These are phyloP conservation scores for Sebastes nivosus DNA, from an alignment of 2,797 vertebrate genomes.

Conservation along the genomic window DNA sequence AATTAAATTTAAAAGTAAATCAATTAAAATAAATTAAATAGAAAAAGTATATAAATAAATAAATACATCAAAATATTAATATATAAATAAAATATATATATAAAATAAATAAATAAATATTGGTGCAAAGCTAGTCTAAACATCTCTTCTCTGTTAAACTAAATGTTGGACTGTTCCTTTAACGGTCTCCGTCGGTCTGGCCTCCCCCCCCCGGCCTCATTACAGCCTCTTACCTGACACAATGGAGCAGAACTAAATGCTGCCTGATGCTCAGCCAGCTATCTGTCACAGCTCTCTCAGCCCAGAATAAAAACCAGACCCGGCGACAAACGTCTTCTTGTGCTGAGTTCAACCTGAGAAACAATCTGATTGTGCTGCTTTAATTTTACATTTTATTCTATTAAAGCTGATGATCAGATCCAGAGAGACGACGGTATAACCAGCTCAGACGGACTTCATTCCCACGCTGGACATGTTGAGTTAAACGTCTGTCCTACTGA, in stretches of 20 bases:
- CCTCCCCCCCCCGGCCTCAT: slow-evolving; percentile 24
- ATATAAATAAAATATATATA: too few species aligned
- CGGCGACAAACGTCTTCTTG: too few species aligned
- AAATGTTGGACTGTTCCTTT: background rate
- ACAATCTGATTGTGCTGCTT: background rate
- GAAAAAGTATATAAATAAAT: too few species aligned
- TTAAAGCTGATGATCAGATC: background rate
- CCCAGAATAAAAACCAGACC: background rate
- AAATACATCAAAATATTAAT: too few species aligned
- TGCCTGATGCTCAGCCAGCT: slow-evolving; percentile 36
- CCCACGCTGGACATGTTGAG: background rate
- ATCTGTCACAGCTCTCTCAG: slow-evolving; percentile 57
- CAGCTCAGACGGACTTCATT: background rate
- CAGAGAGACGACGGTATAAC: background rate
- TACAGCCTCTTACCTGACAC: slow-evolving; percentile 55
- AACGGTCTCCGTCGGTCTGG: background rate
- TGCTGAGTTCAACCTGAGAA: background rate
- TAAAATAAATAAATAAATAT: too few species aligned
- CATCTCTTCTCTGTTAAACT: too few species aligned
- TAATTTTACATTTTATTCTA: background rate
- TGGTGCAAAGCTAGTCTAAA: too few species aligned
- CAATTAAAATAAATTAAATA: too few species aligned
- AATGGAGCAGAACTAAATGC: slow-evolving; percentile 66
- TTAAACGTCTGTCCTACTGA: background rate
- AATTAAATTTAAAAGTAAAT: too few species aligned